A percentile compares a stretch with the other conserved stretches of the same genome.
These are phyloP conservation scores for Dasyurus viverrinus DNA, from an alignment of 2,113 vertebrate species.

Conservation along the genomic window DNA sequence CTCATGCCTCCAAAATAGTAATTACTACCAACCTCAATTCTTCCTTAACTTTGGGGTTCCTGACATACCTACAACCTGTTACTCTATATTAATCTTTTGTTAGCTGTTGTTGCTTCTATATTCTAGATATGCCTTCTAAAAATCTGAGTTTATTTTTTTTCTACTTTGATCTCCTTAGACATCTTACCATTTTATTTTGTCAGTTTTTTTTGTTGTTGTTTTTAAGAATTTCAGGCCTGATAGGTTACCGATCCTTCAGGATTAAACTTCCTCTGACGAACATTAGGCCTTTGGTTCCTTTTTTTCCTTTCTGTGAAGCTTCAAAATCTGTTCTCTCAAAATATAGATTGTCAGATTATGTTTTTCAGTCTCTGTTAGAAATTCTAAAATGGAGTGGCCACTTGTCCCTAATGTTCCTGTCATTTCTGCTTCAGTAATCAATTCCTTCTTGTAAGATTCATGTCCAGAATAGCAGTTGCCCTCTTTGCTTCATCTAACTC, in stretches of 20 bases:
- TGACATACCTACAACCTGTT: not conserved
- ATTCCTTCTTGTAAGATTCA: not conserved
- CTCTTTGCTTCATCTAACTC: not conserved
- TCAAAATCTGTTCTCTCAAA: not conserved
- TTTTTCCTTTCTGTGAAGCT: not conserved
- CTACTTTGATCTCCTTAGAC: not conserved
- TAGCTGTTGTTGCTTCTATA: not conserved
- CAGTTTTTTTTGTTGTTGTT: not conserved
- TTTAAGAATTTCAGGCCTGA: not conserved
- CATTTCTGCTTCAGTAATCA: not conserved
- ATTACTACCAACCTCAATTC: not conserved
- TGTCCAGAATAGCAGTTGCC: not conserved
- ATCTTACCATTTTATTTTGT: not conserved
- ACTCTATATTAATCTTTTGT: not conserved
- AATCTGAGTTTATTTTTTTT: not conserved
- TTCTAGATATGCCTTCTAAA: not conserved
- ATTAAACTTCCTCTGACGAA: not conserved
- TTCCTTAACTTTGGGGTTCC: not conserved
- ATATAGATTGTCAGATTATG: not conserved
- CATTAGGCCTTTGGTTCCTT: not conserved
- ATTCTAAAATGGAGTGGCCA: not conserved
- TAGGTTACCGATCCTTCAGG: not conserved
- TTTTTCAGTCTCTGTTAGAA: not conserved
- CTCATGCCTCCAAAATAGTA: not conserved
- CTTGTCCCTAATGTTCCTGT: not conserved